phyloP scores from a whole-genome alignment of 2,888 invertebrate species.

The Halictus ligatus region DNA sequence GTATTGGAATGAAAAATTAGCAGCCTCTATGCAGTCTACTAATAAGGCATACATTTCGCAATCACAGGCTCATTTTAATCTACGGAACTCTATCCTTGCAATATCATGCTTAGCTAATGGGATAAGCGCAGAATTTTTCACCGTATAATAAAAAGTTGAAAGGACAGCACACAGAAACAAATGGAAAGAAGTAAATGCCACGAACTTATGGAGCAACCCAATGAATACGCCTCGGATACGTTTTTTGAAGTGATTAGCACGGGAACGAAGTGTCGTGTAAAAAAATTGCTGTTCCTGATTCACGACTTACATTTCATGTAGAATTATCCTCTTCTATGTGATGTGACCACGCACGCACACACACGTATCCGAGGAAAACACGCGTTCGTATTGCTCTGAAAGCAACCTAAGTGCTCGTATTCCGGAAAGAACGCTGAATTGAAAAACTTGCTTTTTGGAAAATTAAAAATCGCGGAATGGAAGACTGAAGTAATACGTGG shows the following conservation, averaged over 20 bases:
- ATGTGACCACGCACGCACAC: background rate
- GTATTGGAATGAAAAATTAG: background rate
- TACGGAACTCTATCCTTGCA: background rate
- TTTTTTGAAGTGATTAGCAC: background rate
- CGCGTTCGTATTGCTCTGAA: background rate
- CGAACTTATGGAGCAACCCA: background rate
- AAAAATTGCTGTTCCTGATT: background rate
- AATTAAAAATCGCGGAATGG: background rate
- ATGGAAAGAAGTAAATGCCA: background rate
- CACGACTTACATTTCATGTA: conserved; percentile 1
- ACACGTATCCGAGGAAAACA: background rate
- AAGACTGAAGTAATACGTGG: background rate
- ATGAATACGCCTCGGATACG: background rate
- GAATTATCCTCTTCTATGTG: background rate
- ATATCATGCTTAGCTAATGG: background rate
- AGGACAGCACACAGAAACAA: background rate
- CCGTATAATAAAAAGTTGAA: background rate
- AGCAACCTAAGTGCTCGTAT: background rate
- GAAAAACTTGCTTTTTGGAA: conserved; percentile 1
- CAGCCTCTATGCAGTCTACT: background rate
- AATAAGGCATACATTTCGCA: too few relatives aligned
- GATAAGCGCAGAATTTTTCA: background rate
- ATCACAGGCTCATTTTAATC: background rate
- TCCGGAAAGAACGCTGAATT: background rate
- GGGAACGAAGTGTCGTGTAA: background rate